A percentile compares a stretch with the other conserved stretches of the same genome.
Conservation (phyloP, 2,888 invertebrate genomes). For the Leucozona laternaria region DNA sequence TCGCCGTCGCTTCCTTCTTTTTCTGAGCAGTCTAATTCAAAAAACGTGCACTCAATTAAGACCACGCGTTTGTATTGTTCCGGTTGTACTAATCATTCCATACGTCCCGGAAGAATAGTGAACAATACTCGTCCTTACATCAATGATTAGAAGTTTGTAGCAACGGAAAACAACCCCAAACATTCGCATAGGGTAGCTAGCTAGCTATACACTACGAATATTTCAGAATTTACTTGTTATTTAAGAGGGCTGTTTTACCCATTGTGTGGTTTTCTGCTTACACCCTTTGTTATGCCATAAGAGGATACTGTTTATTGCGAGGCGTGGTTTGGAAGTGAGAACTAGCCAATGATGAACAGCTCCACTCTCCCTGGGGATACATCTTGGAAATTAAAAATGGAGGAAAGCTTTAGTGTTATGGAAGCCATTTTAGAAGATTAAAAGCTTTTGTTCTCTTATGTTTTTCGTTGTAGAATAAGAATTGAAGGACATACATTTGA, state of each 20-base stretch:
- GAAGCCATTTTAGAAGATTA: neutral
- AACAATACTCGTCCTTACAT: constrained; percentile 36
- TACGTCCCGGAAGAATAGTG: constrained; percentile 56
- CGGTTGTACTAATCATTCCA: constrained; percentile 63
- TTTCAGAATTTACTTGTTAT: neutral
- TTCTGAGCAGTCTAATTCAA: constrained; percentile 71
- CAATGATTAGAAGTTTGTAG: constrained; percentile 6
- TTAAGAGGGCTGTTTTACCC: neutral
- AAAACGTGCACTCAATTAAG: constrained; percentile 76
- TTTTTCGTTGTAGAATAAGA: too few species aligned
- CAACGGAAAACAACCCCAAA: constrained; percentile 46
- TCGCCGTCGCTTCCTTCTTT: constrained; percentile 11
- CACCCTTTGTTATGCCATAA: neutral
- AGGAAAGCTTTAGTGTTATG: neutral
- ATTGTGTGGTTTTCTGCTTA: constrained; percentile 20
- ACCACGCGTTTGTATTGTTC: constrained; percentile 63
- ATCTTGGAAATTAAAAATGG: neutral
- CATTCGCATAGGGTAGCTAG: constrained; percentile 18
- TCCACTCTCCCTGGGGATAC: neutral
- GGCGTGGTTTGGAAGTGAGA: neutral
- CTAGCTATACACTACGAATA: neutral
- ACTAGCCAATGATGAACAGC: neutral
- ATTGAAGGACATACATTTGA: too few species aligned
- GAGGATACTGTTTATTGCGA: neutral
- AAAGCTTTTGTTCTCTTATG: too few species aligned